Evolutionary conservation across 2,113 vertebrate genomes (phyloP), one percentile per base, ranked within the genome.

Genomic region (Ameiurus melas): DNA sequence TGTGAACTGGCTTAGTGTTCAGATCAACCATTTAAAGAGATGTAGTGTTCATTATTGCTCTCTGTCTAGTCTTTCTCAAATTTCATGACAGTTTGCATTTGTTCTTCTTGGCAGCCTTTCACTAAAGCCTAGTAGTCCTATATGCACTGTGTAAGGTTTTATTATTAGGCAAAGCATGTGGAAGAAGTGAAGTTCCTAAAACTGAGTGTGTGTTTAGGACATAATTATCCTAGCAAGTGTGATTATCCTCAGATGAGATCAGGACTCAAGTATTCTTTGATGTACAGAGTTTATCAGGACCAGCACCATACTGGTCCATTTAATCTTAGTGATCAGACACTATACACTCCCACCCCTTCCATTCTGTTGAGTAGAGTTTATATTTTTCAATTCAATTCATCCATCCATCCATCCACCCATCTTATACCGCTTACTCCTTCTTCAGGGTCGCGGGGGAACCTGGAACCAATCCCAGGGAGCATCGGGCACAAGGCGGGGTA

Each of bases 31-130:
- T 17, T 68, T 68, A 36, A 33, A 70, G 47, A 55, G 47, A 39
- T 58, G 25, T 19, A 78, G 78, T 43, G 33, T 57, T 55, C 60
- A 33, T 60, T 13, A 0, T 33, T 51, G 9, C 60, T 80, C 30
- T 80, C 10, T n/a, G n/a, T 51, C 79, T 51, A 33, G 33, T 16
- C 17, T 51, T 71, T 77, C 81, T 84, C 39, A 82, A 33, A 77
- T n/a, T 51, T 43, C 36, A 77, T 83, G 68, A 51, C 20, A 64
- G 51, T 53, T 47, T 71, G 57, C 36, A 43, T 12, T 89, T 88
- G 85, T 89, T 82, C 55, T 87, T 86, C 58, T 87, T 89, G 64
- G 87, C 85, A 86, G 57, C n/a, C 25, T 30, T 22, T 64, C 84
- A 70, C 66, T 43, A 79, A 70, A 58, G 64, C 14, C 64, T 80